Percentiles rank a stretch among this genome's conserved stretches.
phyloP scores from a whole-genome alignment of 2,113 vertebrate species.

The Scomber scombrus region DNA sequence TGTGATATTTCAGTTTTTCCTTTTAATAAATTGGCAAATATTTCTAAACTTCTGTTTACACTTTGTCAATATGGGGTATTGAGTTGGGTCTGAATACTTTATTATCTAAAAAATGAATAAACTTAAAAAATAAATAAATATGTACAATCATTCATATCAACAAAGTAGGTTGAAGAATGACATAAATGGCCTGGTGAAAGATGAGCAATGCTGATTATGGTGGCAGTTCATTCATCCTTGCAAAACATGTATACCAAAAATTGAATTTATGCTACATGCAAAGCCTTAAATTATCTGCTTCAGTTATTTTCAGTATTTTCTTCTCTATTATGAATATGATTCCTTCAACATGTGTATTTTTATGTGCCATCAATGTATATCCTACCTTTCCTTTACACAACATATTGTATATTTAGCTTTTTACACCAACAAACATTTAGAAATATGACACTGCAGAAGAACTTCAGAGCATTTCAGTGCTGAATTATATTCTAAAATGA shows the following conservation, averaged over 20 bases:
- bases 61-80: no score
- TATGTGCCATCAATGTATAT: neutral
- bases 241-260: neutral
- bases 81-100: no score
- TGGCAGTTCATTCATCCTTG: neutral
- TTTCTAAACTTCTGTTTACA: no score
- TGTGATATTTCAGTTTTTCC: no score
- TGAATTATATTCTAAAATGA: constrained; percentile 42
- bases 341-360: neutral
- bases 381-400: neutral
- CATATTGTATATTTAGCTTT: constrained; percentile 3
- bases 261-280: neutral
- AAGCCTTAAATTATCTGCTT: no score
- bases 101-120: no score
- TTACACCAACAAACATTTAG: neutral
- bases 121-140: neutral
- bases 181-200: neutral
- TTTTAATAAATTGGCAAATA: no score
- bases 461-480: constrained; percentile 22
- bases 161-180: constrained; percentile 2
- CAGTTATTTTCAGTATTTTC: no score
- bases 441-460: neutral
- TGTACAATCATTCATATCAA: neutral
- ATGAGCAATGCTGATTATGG: no score
- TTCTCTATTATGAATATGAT: no score